A percentile compares a stretch with the other conserved stretches of the same genome.
Conservation (phyloP, 2,113 vertebrate genomes). For the Brachyistius frenatus region DNA sequence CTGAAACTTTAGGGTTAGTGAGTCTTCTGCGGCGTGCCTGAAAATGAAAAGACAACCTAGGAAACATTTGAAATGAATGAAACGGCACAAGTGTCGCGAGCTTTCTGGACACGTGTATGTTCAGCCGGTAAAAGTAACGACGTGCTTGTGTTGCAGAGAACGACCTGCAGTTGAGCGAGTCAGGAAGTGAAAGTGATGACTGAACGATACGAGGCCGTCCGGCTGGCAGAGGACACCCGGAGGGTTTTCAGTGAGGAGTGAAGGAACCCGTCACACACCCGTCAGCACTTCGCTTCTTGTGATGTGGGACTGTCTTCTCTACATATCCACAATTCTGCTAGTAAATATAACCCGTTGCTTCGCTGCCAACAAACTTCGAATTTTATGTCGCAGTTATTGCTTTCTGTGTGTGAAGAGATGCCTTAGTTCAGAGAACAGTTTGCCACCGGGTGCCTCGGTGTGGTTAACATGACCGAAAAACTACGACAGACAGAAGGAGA, state of each 20-base stretch:
- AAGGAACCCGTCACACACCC: background rate
- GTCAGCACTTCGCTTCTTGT: background rate
- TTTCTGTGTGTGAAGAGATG: constrained; percentile 11
- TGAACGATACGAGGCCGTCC: constrained; percentile 68
- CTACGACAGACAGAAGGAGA: constrained; percentile 6
- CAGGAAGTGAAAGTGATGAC: constrained; percentile 96
- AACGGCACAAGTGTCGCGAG: no score
- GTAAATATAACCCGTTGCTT: constrained; percentile 23
- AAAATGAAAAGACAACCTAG: no score
- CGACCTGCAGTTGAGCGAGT: constrained; percentile 97
- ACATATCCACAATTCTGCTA: constrained; percentile 37
- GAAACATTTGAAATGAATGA: no score
- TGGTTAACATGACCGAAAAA: constrained; percentile 23
- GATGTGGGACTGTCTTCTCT: constrained; percentile 9
- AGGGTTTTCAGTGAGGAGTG: constrained; percentile 1
- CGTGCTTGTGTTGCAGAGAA: constrained; percentile 86
- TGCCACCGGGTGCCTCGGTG: constrained; percentile 16
- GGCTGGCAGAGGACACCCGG: background rate
- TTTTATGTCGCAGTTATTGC: background rate
- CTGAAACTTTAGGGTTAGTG: no score
- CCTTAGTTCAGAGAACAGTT: constrained; percentile 22
- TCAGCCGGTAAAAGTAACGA: no score
- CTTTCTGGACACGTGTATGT: no score
- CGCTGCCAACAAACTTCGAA: constrained; percentile 30
- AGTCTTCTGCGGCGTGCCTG: no score